Evolutionary conservation across 2,113 vertebrate species (phyloP).

Genomic region (Eurystomus gularis): DNA sequence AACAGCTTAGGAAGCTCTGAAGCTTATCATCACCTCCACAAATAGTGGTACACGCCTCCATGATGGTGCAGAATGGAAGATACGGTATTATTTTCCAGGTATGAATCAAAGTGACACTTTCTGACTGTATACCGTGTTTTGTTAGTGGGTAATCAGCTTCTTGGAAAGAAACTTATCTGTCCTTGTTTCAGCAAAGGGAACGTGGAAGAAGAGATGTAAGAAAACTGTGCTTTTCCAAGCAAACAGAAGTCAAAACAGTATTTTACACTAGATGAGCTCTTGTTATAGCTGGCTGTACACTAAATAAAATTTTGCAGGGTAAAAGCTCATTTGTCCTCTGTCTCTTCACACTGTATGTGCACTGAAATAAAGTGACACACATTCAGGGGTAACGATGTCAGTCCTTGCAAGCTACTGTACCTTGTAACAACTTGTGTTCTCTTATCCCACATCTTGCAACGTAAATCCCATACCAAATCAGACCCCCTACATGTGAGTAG

Average conservation of each 20-base stretch:
- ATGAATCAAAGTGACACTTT: slow-evolving; percentile 4
- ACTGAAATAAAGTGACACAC: not conserved
- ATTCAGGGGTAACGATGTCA: not conserved
- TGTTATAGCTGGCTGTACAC: not conserved
- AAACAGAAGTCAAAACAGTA: not conserved
- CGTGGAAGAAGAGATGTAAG: not conserved
- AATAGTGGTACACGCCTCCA: not conserved
- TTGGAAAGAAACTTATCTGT: not conserved
- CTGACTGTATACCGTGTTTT: not conserved
- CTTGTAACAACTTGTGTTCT: not conserved
- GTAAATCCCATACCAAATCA: not conserved
- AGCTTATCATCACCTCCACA: slow-evolving; percentile 11
- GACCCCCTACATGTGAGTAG: not conserved
- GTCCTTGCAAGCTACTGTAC: not conserved
- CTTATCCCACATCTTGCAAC: not conserved
- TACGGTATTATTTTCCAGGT: not conserved
- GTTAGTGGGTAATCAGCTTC: not conserved
- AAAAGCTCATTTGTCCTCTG: not conserved
- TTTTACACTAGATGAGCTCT: not conserved
- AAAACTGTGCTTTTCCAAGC: not conserved
- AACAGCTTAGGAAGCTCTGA: slow-evolving; percentile 23
- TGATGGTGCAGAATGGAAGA: not conserved
- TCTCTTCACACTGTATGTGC: not conserved
- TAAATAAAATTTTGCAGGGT: not conserved
- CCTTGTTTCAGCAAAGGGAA: not conserved